Percentiles rank a stretch among this genome's conserved stretches.
These are phyloP conservation scores for Agriopis leucophaearia DNA, from an alignment of 2,888 invertebrate species.

Conservation along the genomic window DNA sequence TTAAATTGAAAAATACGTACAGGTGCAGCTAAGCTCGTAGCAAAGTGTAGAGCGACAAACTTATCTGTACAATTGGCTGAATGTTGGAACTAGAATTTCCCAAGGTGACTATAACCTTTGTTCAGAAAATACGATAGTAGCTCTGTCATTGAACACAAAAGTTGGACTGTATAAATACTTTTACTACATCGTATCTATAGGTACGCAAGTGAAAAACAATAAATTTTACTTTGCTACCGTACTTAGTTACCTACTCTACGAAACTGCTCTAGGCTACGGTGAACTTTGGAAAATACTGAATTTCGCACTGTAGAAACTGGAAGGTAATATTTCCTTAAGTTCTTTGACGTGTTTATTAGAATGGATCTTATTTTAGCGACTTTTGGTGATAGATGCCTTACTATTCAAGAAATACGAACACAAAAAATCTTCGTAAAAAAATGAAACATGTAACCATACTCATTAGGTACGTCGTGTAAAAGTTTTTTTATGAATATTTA, in stretches of 20 bases:
- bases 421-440: no score
- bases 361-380: not conserved
- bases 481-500: no score
- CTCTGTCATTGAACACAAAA: no score
- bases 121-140: no score
- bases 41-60: no score
- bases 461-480: no score
- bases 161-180: not conserved
- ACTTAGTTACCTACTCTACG: constrained; percentile 13
- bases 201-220: constrained; percentile 56
- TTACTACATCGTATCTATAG: constrained; percentile 40
- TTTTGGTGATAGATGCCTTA: not conserved
- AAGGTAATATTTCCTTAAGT: constrained; percentile 19
- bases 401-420: no score
- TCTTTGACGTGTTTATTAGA: constrained; percentile 15
- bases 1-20: constrained; percentile 54
- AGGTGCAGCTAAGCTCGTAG: not conserved
- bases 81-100: no score
- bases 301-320: constrained; percentile 19
- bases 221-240: constrained; percentile 55
- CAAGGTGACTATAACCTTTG: no score
- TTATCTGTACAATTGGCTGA: no score
- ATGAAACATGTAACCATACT: no score
- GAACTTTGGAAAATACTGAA: constrained; percentile 38
- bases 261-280: constrained; percentile 29